Evolutionary conservation across 2,113 vertebrate genomes (phyloP), one percentile per base, ranked within the genome.

Genomic region (Baryphthengus martii): DNA sequence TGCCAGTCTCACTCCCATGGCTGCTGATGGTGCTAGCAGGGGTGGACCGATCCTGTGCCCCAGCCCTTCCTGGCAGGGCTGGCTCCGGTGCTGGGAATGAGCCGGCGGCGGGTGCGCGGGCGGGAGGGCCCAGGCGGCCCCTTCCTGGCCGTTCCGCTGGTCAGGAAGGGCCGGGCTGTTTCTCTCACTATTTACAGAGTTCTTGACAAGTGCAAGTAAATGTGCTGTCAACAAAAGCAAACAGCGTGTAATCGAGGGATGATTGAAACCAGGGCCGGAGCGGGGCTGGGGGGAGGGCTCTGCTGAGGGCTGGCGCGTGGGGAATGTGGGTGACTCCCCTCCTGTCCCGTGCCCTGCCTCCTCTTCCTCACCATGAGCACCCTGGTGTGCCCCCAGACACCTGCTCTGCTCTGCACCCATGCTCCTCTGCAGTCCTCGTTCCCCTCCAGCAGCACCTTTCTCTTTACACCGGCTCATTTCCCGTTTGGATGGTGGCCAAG

Each of bases 201-300:
- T 84, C 77, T 91, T 87, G 95, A 95, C 93, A 91, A 95, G 93
- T 95, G 89, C 93, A 85, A 96, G 95, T 96, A 95, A 96, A 95
- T 75, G 95, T 92, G 91, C 94, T 96, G 95, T 94, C 93, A 67
- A 88, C 93, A 79, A 61, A 62, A 95, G 87, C 94, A 37, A 90
- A 78, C 70, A 3, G 76, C 0, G 84, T 93, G 94, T 93, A 56
- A 89, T 42, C 1, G 72, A 93, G 91, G 83, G 84, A 35, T 94
- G 93, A 92, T 87, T 74, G 91, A 65, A 93, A 61, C 3, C 93
- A 68, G 94, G 52, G 61, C 68, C 0, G 2, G 40, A 6, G 25
- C 0, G 8, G 26, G 2, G 88, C 28, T 2, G 23, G 1, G 5
- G 76, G 76, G 81, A 58, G 71, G 52, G 67, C 63, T 67, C 26